Base-by-base conservation (phyloP, 2,113 vertebrate genomes). In the Meles meles region DNA sequence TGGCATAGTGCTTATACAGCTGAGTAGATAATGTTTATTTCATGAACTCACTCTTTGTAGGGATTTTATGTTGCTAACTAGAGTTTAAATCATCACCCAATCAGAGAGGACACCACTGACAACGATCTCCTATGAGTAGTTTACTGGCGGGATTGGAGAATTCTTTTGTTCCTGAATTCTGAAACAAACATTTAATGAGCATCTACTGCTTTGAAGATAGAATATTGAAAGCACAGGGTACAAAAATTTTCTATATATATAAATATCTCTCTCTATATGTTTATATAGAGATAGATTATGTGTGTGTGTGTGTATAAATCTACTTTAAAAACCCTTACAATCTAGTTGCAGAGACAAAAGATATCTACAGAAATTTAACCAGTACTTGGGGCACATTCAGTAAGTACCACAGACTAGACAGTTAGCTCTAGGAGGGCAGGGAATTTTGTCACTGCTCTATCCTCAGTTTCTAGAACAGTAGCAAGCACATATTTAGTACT, bases 161-260 rank as follows among this genome's bases (percentile, higher is more conserved):
- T 42, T 17, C 29, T 72, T 90, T 59, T 79, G 34, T 39, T 74
- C 2, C 67, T 65, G 44, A 94, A 95, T 90, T 87, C 49, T 90
- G 67, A 93, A 95, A 83, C 39, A 93, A 97, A 95, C 15, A 63
- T 76, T 82, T 83, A 83, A 82, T 69, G 57, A 63, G 34, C 61
- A 76, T 42, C 34, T 94, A 27, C n/a, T 61, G 20, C 34, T 87
- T 31, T 42, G 23, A 80, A 88, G 77, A 80, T 27, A 34, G 0
- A 93, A 25, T 83, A 72, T 20, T 86, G 27, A 82, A 92, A 96
- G 72, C 34, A 63, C 6, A 59, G 8, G 0, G 1, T 67, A 83
- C 7, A 77, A 71, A 65, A 10, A 31, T 49, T 34, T 47, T 76
- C 27, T 47, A 4, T 79, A 7, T 34, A 34, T 47, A 13, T 42